Evolutionary conservation across 2,113 vertebrate species (phyloP).

Genomic region (Ellobius talpinus): DNA sequence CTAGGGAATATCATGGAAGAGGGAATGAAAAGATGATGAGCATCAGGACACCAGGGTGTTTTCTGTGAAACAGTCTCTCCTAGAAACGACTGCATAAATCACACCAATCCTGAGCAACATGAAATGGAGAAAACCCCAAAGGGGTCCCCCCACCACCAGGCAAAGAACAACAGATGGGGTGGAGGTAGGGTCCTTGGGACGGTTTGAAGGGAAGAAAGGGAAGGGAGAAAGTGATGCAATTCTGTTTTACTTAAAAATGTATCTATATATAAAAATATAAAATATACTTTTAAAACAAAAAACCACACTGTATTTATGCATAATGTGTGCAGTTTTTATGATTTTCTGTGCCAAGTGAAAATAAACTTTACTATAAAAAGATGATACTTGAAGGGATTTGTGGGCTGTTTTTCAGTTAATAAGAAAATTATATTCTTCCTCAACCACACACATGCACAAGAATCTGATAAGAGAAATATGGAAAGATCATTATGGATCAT

Average conservation of each 20-base stretch:
- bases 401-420: slow-evolving; percentile 25
- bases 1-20: background rate
- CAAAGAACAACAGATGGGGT: background rate
- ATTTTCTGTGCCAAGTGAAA: background rate
- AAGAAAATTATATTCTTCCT: background rate
- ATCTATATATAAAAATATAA: background rate
- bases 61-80: background rate
- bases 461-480: background rate
- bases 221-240: background rate
- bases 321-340: background rate
- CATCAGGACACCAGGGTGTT: background rate
- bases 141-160: background rate
- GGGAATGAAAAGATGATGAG: background rate
- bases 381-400: background rate
- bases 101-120: background rate
- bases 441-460: background rate
- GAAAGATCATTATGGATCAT: background rate
- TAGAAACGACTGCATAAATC: background rate
- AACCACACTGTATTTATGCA: background rate
- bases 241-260: background rate
- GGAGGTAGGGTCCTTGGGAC: background rate
- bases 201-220: background rate
- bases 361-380: slow-evolving; percentile 24
- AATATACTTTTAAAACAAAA: background rate
- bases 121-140: background rate